Evolutionary conservation across 2,888 invertebrate species (phyloP), one percentile per base, ranked within the genome.

Genomic region (Mythimna pallens): DNA sequence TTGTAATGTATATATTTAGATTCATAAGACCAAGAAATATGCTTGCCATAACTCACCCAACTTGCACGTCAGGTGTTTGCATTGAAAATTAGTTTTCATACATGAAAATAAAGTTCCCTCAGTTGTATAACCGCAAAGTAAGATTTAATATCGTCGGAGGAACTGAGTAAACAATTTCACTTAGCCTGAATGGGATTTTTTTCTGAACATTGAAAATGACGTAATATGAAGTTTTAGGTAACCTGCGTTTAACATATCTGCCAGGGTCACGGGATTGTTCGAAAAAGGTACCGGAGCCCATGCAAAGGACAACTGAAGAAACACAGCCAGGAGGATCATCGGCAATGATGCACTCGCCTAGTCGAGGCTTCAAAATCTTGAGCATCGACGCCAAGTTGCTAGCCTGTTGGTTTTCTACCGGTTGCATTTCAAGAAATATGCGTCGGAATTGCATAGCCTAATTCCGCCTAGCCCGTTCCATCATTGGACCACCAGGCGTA

Each of bases 101-200:
- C 40, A 72, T 70, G 73, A 84, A 86, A 81, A 83, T 80, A 79
- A 83, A 85, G 82, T 80, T 83, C 57, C 59, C 75, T 62, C 34
- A 47, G 50, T 81, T 81, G 82, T 68, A 70, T n/a, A 74, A 62
- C 71, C 84, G 75, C 86, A 82, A 82, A 85, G 86, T 82, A 83
- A 81, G 83, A 85, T 82, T 85, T 84, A 85, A 85, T 84, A 87
- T 78, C 69, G 75, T 80, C 80, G 63, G 68, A 83, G 80, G 85
- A 77, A 74, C 77, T 72, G 71, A 74, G 74, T 78, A 81, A 83
- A 84, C 84, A 86, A 80, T 84, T 85, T 78, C 70, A 83, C 72
- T 82, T 76, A 81, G 67, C 72, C 78, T 47, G 34, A 64, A 79
- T 77, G 57, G 70, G 65, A 79, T 79, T 81, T 79, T 79, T 78